Base-by-base conservation (phyloP, 2,797 vertebrate genomes). In the Heterohyrax brucei region DNA sequence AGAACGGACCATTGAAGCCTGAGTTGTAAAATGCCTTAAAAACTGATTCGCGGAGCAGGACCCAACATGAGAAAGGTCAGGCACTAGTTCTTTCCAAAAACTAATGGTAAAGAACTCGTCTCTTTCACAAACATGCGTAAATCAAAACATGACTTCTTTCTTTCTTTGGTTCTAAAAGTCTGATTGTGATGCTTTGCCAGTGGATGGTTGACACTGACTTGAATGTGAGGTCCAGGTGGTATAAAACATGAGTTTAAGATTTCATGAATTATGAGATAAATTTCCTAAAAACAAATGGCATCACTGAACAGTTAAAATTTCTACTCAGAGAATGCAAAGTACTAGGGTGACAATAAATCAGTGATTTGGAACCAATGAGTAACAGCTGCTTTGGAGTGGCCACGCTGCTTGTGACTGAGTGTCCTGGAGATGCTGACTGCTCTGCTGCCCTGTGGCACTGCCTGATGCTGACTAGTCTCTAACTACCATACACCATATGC, bases 131-230 rank as follows among this genome's bases (percentile, higher is more conserved):
- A 39, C 1, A 62, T 18, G 24, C 75, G 84, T 77, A 84, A 70
- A 26, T 80, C 30, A 77, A 75, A 88, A 85, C 26, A 50, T 1
- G 28, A 30, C 28, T 89, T 86, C 18, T 92, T 64, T 89, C 85
- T 33, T 33, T 85, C 76, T 44, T 48, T 64, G 48, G 48, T 91
- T 96, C 62, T 61, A 91, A 89, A 76, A 78, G 72, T 81, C 78
- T 66, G 30, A 73, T 50, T 8, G 5, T 16, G 84, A 21, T 8
- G 33, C 22, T 82, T 75, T 14, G 6, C 24, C 73, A 73, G 28
- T 48, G n/a, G 22, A 26, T 56, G 61, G 14, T 92, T 90, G 53
- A 46, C 70, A 56, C 0, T 46, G 56, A 84, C 46, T 93, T 87
- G 70, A 95, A 28, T 30, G 48, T 88, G 66, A 93, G 24, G 48